phyloP scores from a whole-genome alignment of 1,140 invertebrate species.

The Heterodera schachtii region DNA sequence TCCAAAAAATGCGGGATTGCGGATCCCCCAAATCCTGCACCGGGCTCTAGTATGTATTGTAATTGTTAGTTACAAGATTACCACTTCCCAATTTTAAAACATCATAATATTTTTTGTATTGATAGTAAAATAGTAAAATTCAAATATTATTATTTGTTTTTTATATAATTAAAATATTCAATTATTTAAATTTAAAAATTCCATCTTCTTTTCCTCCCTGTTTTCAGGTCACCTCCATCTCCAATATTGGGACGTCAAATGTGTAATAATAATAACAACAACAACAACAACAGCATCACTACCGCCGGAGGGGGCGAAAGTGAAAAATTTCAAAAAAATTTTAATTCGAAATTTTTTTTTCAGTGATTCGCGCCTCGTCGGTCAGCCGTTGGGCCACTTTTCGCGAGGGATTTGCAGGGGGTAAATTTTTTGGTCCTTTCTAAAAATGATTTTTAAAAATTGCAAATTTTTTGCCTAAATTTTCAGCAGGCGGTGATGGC shows the following conservation, averaged over 20 bases:
- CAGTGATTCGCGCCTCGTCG: neutral
- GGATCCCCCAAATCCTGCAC: no score
- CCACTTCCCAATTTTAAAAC: no score
- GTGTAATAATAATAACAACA: neutral
- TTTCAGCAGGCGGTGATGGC: neutral
- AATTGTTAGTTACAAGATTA: no score
- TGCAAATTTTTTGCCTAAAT: neutral
- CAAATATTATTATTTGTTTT: no score
- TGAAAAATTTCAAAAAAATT: neutral
- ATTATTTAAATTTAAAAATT: neutral
- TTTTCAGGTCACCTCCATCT: constrained; percentile 6
- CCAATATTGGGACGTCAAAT: neutral
- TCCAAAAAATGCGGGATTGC: no score
- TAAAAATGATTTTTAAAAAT: neutral
- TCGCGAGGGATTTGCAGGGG: neutral
- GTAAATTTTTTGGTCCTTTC: neutral
- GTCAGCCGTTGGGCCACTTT: constrained; percentile 11
- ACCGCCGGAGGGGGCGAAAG: neutral
- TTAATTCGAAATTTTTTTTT: neutral
- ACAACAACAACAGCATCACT: neutral
- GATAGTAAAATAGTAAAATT: no score
- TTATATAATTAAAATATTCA: neutral
- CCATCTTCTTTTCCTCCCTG: no score
- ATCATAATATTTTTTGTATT: no score
- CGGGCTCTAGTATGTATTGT: no score